Base-by-base conservation (phyloP, 2,113 vertebrate species). In the Xiphophorus couchianus region DNA sequence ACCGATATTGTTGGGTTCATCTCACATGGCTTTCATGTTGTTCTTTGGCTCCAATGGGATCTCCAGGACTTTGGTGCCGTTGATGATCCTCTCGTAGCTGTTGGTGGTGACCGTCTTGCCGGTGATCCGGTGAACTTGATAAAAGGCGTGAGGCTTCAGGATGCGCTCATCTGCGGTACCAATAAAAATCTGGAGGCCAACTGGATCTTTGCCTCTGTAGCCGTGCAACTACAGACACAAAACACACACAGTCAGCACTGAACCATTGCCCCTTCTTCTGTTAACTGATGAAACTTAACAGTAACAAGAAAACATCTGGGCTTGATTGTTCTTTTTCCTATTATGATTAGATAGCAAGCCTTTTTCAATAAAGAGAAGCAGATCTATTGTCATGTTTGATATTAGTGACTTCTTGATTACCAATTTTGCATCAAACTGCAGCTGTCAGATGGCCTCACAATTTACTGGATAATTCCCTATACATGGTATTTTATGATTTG, bases 21-120 rank as follows among this genome's bases (percentile, higher is more conserved):
- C 98, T 97, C 92, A 99, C 98, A 96, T 96, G 19, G 98, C 98
- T 91, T 95, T 96, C 98, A 99, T 99, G 94, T 96, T 97, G 95
- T 96, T 98, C 90, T 99, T 98, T 25, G 97, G 98, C 82, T 99
- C 97, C 91, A 99, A 73, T 0, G 97, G 98, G 70, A 99, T 98
- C 93, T 99, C 98, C 3, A 99, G 85, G 54, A 99, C 96, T 82
- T 99, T 99, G 93, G 97, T 99, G 93, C 96, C 96, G 76, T 96
- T 94, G 35, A 99, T 81, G 0, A 98, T 94, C 92, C 98, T 99
- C 94, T 99, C 98, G 0, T 94, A 98, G 94, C 98, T 99, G 94
- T 95, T 98, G 93, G 98, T 99, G 51, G 97, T 98, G 54, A 99
- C 98, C 0, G 98, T 99, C 71, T 99, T 99, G 12, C 98, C 98